Percentiles rank a stretch among this genome's conserved stretches.
Evolutionary conservation across 1,140 invertebrate species (phyloP).

Genomic region (Calosoma granatense): DNA sequence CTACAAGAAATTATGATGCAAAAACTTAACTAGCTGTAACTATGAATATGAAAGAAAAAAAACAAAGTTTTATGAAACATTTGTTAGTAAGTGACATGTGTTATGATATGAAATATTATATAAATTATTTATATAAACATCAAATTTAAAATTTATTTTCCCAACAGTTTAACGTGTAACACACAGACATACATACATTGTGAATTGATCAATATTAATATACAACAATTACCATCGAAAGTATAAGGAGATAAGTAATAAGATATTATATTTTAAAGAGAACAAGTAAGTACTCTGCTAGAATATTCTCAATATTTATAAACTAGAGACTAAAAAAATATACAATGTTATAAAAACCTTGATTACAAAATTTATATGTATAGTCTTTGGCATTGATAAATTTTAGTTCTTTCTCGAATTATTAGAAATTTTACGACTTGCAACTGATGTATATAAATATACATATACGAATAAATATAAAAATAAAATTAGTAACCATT

Average conservation of each 20-base stretch:
- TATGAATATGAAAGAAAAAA: slow-evolving; percentile 4
- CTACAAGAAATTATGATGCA: slow-evolving; percentile 18
- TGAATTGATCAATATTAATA: too few relatives aligned
- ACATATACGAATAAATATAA: too few relatives aligned
- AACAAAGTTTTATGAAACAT: too few relatives aligned
- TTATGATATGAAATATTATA: too few relatives aligned
- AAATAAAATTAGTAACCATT: too few relatives aligned
- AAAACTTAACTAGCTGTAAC: too few relatives aligned
- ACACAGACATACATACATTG: neutral
- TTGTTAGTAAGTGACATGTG: too few relatives aligned
- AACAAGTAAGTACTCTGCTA: neutral
- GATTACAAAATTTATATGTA: neutral
- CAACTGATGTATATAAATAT: too few relatives aligned
- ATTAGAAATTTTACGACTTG: neutral
- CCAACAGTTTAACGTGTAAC: slow-evolving; percentile 4
- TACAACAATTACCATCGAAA: neutral
- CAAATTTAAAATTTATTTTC: slow-evolving; percentile 12
- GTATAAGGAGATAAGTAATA: neutral
- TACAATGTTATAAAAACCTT: slow-evolving; percentile 3
- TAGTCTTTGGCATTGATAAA: slow-evolving; percentile 7
- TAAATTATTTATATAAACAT: slow-evolving; percentile 1
- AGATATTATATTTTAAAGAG: neutral
- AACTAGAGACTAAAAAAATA: slow-evolving; percentile 4
- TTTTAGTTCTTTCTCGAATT: neutral
- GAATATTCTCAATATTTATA: neutral